Base-by-base conservation (phyloP, 2,113 vertebrate genomes). In the Columbina picui region DNA sequence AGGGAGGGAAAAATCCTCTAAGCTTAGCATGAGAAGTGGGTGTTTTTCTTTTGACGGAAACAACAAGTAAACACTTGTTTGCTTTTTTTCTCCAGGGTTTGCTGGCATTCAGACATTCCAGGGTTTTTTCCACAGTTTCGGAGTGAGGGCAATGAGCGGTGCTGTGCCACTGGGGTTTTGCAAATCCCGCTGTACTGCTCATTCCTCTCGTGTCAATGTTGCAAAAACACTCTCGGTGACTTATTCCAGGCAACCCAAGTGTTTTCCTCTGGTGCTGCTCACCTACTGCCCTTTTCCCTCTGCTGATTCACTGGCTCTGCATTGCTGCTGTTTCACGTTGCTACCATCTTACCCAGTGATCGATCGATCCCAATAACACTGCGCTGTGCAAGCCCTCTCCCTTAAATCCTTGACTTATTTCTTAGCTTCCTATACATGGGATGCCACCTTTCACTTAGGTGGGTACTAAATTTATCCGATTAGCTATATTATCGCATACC, bases 61-160 rank as follows among this genome's bases (percentile, higher is more conserved):
- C 67, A 90, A 45, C 49, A 83, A 63, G 41, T 59, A 70, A 95
- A 83, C 15, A 11, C 75, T 47, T 70, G 47, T 67, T 96, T 45
- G 50, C 14, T 64, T 93, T 91, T 93, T 91, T 93, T 89, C 76
- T 75, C 71, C 17, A 43, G 79, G 52, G 56, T 90, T 90, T 95
- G 26, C 52, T 41, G 55, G 38, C 43, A 41, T 87, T 87, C 41
- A 59, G 47, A 55, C 0, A 0, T 91, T 84, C 50, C 59, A 39
- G 56, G 15, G 8, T 90, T 69, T 89, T 70, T 43, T 3, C 55
- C 27, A 10, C 23, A 13, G 21, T 84, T 84, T 71, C 32, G 45
- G 15, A 27, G 25, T 21, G 32, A 84, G 64, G 69, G 34, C 76
- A 93, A 56, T 20, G 78, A 82, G 74, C 74, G 61, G 39, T 30